phyloP scores from a whole-genome alignment of 2,888 invertebrate species.

The Drosophila borealis region DNA sequence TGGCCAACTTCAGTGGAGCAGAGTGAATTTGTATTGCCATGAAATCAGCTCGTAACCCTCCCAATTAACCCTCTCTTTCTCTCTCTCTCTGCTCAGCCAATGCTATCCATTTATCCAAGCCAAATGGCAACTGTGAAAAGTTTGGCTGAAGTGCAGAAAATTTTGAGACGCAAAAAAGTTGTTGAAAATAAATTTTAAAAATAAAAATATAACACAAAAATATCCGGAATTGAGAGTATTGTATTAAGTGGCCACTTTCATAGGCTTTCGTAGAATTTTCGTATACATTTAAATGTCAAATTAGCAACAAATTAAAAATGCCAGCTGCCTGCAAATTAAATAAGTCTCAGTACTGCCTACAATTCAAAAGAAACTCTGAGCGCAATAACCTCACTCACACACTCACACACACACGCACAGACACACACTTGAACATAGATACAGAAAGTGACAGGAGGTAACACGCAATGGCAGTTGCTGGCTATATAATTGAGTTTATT shows the following conservation, averaged over 20 bases:
- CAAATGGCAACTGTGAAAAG: constrained; percentile 48
- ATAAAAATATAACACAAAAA: constrained; percentile 1
- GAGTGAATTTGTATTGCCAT: constrained; percentile 1
- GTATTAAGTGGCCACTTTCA: constrained; percentile 41
- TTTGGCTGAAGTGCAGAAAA: constrained; percentile 42
- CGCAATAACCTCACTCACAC: constrained; percentile 51
- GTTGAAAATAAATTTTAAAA: not conserved
- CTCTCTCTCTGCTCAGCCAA: not conserved
- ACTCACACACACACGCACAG: constrained; percentile 9
- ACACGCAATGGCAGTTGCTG: constrained; percentile 27
- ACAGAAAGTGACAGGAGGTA: not conserved
- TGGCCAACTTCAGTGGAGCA: constrained; percentile 1
- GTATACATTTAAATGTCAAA: constrained; percentile 66
- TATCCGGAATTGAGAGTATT: constrained; percentile 5
- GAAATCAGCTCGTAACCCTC: constrained; percentile 1
- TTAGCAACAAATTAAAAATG: constrained; percentile 74
- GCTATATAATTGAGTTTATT: constrained; percentile 71
- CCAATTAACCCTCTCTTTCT: not conserved
- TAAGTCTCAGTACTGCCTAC: constrained; percentile 13
- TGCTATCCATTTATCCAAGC: constrained; percentile 13
- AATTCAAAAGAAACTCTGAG: constrained; percentile 44
- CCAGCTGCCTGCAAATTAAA: constrained; percentile 45
- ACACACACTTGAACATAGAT: constrained; percentile 1
- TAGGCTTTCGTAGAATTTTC: constrained; percentile 42
- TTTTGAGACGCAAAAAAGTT: constrained; percentile 32